Percentiles rank a stretch among this genome's conserved stretches.
phyloP scores from a whole-genome alignment of 2,797 vertebrate species.

The Phylloscopus collybita region DNA sequence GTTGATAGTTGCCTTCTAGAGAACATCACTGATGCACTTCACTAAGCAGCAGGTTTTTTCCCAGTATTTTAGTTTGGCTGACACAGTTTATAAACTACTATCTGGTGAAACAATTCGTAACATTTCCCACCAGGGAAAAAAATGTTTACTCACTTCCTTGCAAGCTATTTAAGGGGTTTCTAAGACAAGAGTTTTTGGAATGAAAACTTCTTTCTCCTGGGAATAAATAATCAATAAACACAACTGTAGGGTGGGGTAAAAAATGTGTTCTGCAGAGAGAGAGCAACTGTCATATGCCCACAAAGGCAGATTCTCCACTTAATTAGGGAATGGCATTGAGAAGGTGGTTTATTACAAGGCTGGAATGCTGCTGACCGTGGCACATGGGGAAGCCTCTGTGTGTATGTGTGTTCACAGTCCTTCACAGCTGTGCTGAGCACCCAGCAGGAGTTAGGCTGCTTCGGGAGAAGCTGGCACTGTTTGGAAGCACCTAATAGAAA shows the following conservation, averaged over 20 bases:
- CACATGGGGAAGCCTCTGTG: neutral
- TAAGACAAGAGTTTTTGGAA: neutral
- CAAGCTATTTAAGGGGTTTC: neutral
- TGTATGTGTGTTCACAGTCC: neutral
- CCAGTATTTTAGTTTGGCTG: neutral
- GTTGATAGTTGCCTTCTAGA: neutral
- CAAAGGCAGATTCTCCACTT: neutral
- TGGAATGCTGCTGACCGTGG: fast-evolving
- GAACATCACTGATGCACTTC: neutral
- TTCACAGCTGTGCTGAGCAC: neutral
- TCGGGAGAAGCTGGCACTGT: neutral
- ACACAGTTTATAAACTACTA: neutral
- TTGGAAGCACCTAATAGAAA: neutral
- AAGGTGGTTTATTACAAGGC: neutral
- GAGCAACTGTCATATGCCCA: neutral
- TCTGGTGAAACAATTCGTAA: neutral
- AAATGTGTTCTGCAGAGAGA: neutral
- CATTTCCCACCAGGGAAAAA: neutral
- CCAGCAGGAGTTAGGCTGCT: neutral
- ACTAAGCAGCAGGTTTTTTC: neutral
- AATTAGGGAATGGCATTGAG: neutral
- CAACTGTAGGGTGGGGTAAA: neutral
- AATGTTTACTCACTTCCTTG: neutral
- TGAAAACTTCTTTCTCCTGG: neutral
- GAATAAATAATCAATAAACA: neutral